Evolutionary conservation across 2,113 vertebrate species (phyloP).

Genomic region (Phalacrocorax brasilianus): DNA sequence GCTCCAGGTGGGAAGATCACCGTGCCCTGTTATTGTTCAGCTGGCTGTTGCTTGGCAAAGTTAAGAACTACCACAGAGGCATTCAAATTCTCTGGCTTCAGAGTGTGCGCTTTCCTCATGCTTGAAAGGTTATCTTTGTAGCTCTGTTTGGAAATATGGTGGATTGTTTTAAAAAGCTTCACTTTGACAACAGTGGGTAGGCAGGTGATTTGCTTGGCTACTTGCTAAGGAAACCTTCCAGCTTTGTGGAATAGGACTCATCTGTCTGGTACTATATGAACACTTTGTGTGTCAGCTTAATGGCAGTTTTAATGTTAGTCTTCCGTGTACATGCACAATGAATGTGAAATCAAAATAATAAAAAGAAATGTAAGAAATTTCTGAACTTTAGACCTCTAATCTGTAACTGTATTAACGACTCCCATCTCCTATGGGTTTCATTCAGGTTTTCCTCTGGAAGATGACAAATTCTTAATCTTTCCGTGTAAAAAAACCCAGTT

Average conservation of each 20-base stretch:
- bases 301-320: neutral
- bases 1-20: neutral
- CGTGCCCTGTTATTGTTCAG: neutral
- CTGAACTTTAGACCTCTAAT: neutral
- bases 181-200: neutral
- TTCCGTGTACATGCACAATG: neutral
- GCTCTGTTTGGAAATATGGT: accelerated
- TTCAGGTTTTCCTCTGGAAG: accelerated
- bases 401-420: neutral
- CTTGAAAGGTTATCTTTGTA: neutral
- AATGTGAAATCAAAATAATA: neutral
- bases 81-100: neutral
- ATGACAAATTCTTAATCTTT: neutral
- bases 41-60: neutral
- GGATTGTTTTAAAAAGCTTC: neutral
- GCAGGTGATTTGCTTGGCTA: neutral
- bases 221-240: neutral
- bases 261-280: accelerated
- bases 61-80: neutral
- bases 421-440: neutral
- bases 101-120: accelerated
- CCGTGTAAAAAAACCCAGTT: neutral
- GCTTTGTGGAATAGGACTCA: neutral
- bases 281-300: neutral
- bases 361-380: neutral